Percentiles rank a stretch among this genome's conserved stretches.
Conservation (phyloP, 2,888 invertebrate species). For the Cheilosia variabilis region DNA sequence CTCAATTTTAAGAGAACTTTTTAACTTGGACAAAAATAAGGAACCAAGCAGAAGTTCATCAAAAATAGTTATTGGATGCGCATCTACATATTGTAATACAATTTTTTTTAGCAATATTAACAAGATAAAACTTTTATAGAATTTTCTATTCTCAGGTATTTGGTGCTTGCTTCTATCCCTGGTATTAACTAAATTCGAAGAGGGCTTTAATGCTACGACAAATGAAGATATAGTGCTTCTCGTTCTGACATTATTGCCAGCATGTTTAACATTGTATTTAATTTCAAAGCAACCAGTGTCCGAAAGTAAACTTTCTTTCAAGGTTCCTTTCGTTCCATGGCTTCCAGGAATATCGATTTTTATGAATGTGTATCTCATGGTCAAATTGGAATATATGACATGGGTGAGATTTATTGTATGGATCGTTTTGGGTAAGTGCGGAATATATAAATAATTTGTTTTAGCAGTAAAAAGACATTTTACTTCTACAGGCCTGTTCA, state of each 20-base stretch:
- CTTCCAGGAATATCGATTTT: conserved; percentile 92
- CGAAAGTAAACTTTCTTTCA: conserved; percentile 86
- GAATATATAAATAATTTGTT: neutral
- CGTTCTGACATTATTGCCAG: conserved; percentile 76
- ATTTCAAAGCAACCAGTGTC: conserved; percentile 87
- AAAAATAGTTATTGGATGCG: conserved; percentile 38
- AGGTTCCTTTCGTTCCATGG: conserved; percentile 92
- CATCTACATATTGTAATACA: conserved; percentile 44
- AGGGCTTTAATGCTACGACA: conserved; percentile 76
- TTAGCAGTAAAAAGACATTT: neutral
- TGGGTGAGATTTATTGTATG: conserved; percentile 94
- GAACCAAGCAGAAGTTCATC: conserved; percentile 41
- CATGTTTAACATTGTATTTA: conserved; percentile 84
- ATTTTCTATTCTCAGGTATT: conserved; percentile 76
- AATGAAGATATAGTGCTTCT: conserved; percentile 76
- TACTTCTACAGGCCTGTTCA: conserved; percentile 84
- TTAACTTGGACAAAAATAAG: conserved; percentile 36
- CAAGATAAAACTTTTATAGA: conserved; percentile 20
- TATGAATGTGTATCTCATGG: conserved; percentile 93
- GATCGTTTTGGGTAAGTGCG: conserved; percentile 88
- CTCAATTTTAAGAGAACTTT: conserved; percentile 31
- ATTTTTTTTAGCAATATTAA: neutral
- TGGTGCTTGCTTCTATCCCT: conserved; percentile 80
- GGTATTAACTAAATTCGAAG: conserved; percentile 79
- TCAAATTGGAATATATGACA: conserved; percentile 86